These are phyloP conservation scores for Dissostichus mawsoni DNA, from an alignment of 2,113 vertebrate species.

Conservation along the genomic window DNA sequence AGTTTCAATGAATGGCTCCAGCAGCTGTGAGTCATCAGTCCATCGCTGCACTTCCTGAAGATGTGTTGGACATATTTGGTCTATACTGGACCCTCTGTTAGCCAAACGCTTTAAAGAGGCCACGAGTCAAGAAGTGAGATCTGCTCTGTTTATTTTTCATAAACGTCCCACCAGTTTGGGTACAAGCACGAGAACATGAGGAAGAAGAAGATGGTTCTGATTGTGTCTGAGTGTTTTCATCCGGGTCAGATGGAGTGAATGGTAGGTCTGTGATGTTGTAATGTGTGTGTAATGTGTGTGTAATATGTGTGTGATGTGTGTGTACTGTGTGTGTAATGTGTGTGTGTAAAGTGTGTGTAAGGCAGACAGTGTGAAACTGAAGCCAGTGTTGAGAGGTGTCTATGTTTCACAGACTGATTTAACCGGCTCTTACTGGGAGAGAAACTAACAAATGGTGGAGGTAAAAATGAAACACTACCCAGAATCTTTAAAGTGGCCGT, in stretches of 20 bases:
- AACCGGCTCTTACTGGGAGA: constrained; percentile 19
- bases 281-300: too few relatives aligned
- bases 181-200: neutral
- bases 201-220: neutral
- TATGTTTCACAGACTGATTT: neutral
- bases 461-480: too few relatives aligned
- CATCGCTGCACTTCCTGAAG: neutral
- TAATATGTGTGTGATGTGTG: too few relatives aligned
- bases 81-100: constrained; percentile 14
- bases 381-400: constrained; percentile 15
- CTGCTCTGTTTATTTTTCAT: constrained; percentile 59
- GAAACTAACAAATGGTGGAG: too few relatives aligned
- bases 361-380: constrained; percentile 18
- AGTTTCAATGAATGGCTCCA: too few relatives aligned
- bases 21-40: too few relatives aligned
- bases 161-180: constrained; percentile 25
- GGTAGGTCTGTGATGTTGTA: too few relatives aligned
- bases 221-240: constrained; percentile 4
- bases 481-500: too few relatives aligned
- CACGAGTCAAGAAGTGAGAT: constrained; percentile 44
- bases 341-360: too few relatives aligned
- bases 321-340: too few relatives aligned
- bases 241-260: neutral
- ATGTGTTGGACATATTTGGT: constrained; percentile 6
- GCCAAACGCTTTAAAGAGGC: constrained; percentile 24